phyloP scores from a whole-genome alignment of 2,888 invertebrate genomes.

The Bugulina stolonifera region DNA sequence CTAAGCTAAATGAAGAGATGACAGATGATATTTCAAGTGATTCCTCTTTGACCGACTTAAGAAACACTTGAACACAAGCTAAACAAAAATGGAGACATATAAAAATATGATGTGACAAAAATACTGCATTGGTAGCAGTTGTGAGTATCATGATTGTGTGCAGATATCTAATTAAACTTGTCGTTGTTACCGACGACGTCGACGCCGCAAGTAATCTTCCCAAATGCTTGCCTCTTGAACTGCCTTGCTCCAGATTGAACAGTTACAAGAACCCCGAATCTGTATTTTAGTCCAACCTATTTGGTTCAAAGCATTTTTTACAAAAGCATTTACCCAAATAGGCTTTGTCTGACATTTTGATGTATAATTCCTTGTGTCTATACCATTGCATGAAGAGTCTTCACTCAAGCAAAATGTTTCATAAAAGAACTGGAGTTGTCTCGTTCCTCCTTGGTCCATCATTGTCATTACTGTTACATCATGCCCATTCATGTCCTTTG shows the following conservation, averaged over 20 bases:
- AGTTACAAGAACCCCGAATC: constrained; percentile 31
- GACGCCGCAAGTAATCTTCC: not conserved
- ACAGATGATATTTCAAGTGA: no score
- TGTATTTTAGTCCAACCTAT: constrained; percentile 31
- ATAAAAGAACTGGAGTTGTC: constrained; percentile 31
- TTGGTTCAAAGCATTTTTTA: constrained; percentile 29
- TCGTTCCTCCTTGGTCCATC: constrained; percentile 30
- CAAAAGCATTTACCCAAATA: constrained; percentile 32
- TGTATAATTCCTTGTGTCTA: constrained; percentile 30
- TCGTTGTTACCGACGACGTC: no score
- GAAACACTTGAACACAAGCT: no score
- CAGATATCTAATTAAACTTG: no score
- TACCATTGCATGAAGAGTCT: constrained; percentile 29
- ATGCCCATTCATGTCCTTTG: constrained; percentile 31
- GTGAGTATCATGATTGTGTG: no score
- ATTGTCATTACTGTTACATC: constrained; percentile 29
- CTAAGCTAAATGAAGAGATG: no score
- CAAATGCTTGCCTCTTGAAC: not conserved
- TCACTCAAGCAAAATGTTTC: constrained; percentile 31
- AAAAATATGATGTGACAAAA: no score
- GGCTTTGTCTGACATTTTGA: constrained; percentile 31
- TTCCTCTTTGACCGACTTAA: no score
- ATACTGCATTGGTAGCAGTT: no score
- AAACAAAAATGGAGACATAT: no score
- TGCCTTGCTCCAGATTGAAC: constrained; percentile 27